A percentile compares a stretch with the other conserved stretches of the same genome.
phyloP scores from a whole-genome alignment of 2,797 vertebrate species.

The Syngnathus acus region DNA sequence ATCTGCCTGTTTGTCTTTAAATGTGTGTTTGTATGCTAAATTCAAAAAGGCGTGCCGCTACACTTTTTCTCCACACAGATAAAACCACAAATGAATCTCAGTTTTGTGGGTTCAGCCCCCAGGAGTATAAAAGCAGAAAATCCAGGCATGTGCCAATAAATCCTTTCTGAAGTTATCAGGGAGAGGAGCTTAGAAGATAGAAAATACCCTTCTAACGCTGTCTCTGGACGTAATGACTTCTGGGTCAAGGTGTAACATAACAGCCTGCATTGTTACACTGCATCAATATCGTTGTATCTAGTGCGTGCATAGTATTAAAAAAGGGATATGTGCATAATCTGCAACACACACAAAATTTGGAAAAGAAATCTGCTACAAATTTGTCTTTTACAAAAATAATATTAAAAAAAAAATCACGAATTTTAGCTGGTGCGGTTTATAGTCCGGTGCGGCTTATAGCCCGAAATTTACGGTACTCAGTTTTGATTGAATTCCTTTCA shows the following conservation, averaged over 20 bases:
- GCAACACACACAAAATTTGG: too few relatives aligned
- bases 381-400: background rate
- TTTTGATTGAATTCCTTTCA: background rate
- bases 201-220: slow-evolving; percentile 31
- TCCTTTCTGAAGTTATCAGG: slow-evolving; percentile 39
- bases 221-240: slow-evolving; percentile 13
- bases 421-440: too few relatives aligned
- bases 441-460: background rate
- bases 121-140: slow-evolving; percentile 38
- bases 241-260: slow-evolving; percentile 16
- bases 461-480: too few relatives aligned
- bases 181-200: slow-evolving; percentile 30
- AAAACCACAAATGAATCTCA: slow-evolving; percentile 39
- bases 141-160: slow-evolving; percentile 37
- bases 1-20: too few relatives aligned
- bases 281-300: background rate
- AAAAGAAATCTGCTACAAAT: background rate
- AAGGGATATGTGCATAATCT: too few relatives aligned
- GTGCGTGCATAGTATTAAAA: too few relatives aligned
- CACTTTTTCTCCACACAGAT: background rate
- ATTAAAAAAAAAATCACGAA: background rate
- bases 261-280: background rate
- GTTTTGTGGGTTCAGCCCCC: slow-evolving; percentile 27
- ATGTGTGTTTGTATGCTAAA: too few relatives aligned
- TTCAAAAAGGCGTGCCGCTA: too few relatives aligned